A percentile compares a stretch with the other conserved stretches of the same genome.
Conservation (phyloP, 23 tunicate genomes). For the Trididemnum nubilum region DNA sequence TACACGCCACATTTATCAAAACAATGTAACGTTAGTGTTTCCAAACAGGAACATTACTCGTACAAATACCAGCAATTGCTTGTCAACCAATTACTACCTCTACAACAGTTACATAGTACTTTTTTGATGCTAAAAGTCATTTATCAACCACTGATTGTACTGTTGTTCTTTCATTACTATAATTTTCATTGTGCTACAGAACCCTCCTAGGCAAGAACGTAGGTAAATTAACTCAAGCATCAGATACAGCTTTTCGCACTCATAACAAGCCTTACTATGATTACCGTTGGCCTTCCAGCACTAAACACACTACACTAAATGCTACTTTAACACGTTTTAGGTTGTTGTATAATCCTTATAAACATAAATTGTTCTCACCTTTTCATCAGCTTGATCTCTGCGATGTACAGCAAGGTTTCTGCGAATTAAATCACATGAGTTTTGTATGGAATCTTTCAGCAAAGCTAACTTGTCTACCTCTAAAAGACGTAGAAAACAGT, state of each 20-base stretch:
- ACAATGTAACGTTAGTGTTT: no score
- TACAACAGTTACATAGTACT: background rate
- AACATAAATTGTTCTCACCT: background rate
- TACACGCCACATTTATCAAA: no score
- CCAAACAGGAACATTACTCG: background rate
- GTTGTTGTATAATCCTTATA: background rate
- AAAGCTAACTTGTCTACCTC: background rate
- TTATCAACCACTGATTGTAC: background rate
- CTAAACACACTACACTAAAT: constrained; percentile 11
- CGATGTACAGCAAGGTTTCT: background rate
- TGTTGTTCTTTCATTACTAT: background rate
- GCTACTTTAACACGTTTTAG: background rate
- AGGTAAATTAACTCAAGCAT: background rate
- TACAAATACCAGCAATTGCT: background rate
- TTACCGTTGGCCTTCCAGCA: background rate
- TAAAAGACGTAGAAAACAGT: background rate
- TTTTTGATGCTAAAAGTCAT: background rate
- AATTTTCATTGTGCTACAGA: constrained; percentile 3
- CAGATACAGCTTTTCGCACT: background rate
- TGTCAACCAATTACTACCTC: background rate
- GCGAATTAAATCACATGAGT: background rate
- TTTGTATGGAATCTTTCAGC: background rate
- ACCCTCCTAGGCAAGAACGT: background rate
- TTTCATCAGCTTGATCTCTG: constrained; percentile 15
- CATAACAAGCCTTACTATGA: background rate